phyloP scores from a whole-genome alignment of 2,113 vertebrate species.

The Corythaeola cristata region DNA sequence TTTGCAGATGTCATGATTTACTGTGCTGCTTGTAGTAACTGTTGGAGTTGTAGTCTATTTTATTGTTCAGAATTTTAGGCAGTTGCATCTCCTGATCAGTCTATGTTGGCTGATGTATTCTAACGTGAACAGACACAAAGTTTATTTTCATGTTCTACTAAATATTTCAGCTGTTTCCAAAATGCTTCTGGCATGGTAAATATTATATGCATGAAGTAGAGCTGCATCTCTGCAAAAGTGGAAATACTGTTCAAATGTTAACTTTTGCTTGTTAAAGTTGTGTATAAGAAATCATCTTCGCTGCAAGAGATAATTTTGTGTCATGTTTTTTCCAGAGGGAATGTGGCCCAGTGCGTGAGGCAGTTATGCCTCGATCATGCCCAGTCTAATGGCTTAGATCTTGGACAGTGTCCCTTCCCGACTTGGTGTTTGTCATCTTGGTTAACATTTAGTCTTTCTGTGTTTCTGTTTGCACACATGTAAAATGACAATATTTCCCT shows the following conservation, averaged over 20 bases:
- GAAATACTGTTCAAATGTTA: neutral
- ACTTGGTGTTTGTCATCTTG: neutral
- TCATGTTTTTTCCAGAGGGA: neutral
- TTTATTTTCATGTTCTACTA: neutral
- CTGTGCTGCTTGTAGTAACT: neutral
- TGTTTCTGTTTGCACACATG: neutral
- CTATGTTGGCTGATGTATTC: neutral
- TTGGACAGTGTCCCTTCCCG: neutral
- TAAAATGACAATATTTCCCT: neutral
- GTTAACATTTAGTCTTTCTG: neutral
- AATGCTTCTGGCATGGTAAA: neutral
- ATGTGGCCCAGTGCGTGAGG: neutral
- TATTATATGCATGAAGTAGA: neutral
- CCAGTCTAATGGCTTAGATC: neutral
- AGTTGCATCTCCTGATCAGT: neutral
- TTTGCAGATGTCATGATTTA: neutral
- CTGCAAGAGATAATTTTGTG: neutral
- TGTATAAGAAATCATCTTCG: neutral
- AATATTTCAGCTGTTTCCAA: neutral
- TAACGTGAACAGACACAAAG: neutral
- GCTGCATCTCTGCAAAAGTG: neutral
- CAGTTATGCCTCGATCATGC: neutral
- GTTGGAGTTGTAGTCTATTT: neutral
- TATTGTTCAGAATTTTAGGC: neutral
- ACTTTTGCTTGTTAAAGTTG: neutral